Evolutionary conservation across 1,140 invertebrate genomes (phyloP), one percentile per base, ranked within the genome.

Genomic region (Pseudomyrmex gracilis): DNA sequence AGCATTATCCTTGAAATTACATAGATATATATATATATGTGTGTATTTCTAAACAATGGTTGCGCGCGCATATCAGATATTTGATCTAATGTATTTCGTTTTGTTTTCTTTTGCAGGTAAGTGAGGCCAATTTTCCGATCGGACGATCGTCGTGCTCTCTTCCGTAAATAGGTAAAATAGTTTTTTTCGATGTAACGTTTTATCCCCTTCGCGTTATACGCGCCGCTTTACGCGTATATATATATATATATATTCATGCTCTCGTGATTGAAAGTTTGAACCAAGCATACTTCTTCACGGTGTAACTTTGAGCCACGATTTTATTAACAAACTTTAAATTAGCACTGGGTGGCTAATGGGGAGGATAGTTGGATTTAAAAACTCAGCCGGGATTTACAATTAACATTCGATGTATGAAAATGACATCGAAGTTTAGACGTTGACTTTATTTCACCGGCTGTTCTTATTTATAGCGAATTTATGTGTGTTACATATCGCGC

Each of bases 401-500:
- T 45, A 77, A 55, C 5, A 57, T 78, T 57, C 45, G 20, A 45
- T 22, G 10, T 57, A 45, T 45, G 10, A n/a, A 43, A 55, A 71
- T 17, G 22, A 20, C 24, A 34, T 34, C 57, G 43, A 57, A 20
- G 34, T 24, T 24, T 24, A 3, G 20, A 5, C 20, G 15, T 49
- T 43, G 51, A 15, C 51, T n/a, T 15, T 13, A 67, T 70, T 78
- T 9, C 47, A 17, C 57, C 68, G 55, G 45, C n/a, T 43, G 12
- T 24, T n/a, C 45, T 70, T 47, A 57, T 70, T 78, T 70, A 57
- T 70, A 57, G 58, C 20, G 76, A 68, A 78, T 78, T 70, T 78
- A 68, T 68, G 20, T 58, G 34, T 47, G 68, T 78, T 57, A 47
- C 24, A 9, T 60, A 9, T 60, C 5, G 9, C 10, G 22, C 34